Evolutionary conservation across 2,888 invertebrate genomes (phyloP), one percentile per base, ranked within the genome.

Genomic region (Habrosyne pyritoides): DNA sequence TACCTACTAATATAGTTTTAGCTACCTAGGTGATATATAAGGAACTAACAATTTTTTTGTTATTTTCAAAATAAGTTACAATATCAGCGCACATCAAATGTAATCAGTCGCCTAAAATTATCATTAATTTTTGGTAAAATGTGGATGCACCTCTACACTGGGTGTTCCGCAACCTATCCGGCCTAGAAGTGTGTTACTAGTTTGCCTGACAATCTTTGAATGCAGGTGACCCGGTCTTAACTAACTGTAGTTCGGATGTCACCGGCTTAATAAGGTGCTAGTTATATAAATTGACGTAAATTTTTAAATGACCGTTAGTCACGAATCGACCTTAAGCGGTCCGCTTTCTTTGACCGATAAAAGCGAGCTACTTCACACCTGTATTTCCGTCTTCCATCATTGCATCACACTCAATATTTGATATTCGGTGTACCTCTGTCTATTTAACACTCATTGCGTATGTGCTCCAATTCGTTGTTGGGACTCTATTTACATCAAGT

Each of bases 191-290:
- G 67, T 85, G 87, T 79, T 82, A 85, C 76, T 75, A 66, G 74
- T 72, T 74, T 72, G 75, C 74, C 76, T 71, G 73, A 73, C 75
- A 73, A 66, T 64, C 63, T 69, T 77, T 71, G 67, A 81, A 85
- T 86, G 74, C 85, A 77, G 87, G 87, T 91, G 80, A 92, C 91
- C 90, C 83, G 86, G 92, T 91, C 86, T 80, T 73, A 65, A 61
- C 73, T 90, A 91, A 91, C 91, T 86, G 91, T 91, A 78, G 80
- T 85, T 86, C 67, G 76, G 81, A 79, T 87, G 85, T 84, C 87
- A 83, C 79, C 79, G 69, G 69, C 72, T 79, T 81, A 83, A 83
- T 81, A 82, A 86, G 83, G 84, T 81, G 88, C 73, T 84, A 88
- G 79, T 87, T 87, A 80, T 80, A 85, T 86, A 84, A 86, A 89